Base-by-base conservation (phyloP, 2,888 invertebrate genomes). In the Orchesellides sinensis region DNA sequence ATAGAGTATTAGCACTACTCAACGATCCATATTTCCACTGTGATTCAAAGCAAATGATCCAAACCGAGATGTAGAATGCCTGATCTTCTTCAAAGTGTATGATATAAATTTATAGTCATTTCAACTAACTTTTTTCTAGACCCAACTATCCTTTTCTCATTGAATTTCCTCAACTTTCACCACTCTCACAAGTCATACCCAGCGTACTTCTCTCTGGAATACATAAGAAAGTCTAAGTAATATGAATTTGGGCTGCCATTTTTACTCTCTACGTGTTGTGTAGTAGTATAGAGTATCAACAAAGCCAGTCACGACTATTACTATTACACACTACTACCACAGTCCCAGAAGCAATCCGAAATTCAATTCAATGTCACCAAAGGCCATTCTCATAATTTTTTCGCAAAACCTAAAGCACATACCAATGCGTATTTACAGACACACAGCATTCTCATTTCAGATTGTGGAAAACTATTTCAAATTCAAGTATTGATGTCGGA, bases 21-120 rank as follows among this genome's bases (percentile, higher is more conserved):
- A 77, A 59, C 77, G 77, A 77, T 45, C 35, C 77, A 40, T 59
- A 35, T 32, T 59, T 77, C 77, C 69, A 68, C 68, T 69, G 68
- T 61, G 69, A 69, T 77, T 77, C 69, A 47, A 29, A 69, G 59
- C 68, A 77, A 77, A 77, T 77, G 47, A 69, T 69, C 68, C 77
- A 69, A 59, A 32, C 27, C 47, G 63, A 74, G 23, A 1, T 49
- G 35, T 14, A 40, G 47, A 59, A 59, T 47, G 47, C 19, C 8
- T 21, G 23, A 72, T 12, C 27, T 52, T 52, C 19, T 56, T 35
- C 35, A 40, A 25, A 40, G 19, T 29, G 40, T 40, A 32, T 32
- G 59, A 59, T 59, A 29, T 29, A 59, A 59, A 59, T 59, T 59
- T 59, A 59, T 59, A 59, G 59, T 29, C n/a, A 29, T 29, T 59